Evolutionary conservation across 2,888 invertebrate species (phyloP).

Genomic region (Acrobasis consociella): DNA sequence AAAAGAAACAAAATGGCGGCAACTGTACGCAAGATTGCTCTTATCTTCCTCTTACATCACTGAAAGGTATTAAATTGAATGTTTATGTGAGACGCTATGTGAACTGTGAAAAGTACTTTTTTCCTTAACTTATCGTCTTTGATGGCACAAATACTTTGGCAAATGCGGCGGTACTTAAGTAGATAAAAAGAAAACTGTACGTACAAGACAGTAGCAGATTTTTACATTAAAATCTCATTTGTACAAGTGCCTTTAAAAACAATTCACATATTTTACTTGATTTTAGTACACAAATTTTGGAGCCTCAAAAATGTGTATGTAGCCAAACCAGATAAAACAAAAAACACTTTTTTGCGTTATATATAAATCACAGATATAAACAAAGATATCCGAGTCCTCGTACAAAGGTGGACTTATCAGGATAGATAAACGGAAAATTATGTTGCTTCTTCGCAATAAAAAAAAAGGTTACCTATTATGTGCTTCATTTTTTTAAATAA

Average conservation of each 20-base stretch:
- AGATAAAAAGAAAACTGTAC: neutral
- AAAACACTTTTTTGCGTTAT: neutral
- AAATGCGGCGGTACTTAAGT: neutral
- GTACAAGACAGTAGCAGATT: neutral
- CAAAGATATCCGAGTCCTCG: no score
- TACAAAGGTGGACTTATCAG: no score
- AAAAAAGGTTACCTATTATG: no score
- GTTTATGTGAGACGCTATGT: constrained; percentile 45
- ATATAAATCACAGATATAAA: no score
- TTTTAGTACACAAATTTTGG: neutral
- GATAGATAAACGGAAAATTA: no score
- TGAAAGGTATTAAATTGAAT: constrained; percentile 47
- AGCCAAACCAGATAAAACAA: neutral
- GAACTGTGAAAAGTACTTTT: constrained; percentile 24
- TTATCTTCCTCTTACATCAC: constrained; percentile 58
- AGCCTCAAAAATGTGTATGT: neutral
- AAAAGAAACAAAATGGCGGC: constrained; percentile 39
- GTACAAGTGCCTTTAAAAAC: neutral
- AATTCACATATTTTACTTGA: neutral
- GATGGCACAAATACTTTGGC: constrained; percentile 7
- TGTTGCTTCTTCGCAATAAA: no score
- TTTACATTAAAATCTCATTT: constrained; percentile 2
- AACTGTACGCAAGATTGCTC: constrained; percentile 51
- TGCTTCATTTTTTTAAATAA: no score
- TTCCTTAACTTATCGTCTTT: constrained; percentile 10